Percentiles rank a stretch among this genome's conserved stretches.
Conservation (phyloP, 2,113 vertebrate genomes). For the Psittacula cyanocephala region DNA sequence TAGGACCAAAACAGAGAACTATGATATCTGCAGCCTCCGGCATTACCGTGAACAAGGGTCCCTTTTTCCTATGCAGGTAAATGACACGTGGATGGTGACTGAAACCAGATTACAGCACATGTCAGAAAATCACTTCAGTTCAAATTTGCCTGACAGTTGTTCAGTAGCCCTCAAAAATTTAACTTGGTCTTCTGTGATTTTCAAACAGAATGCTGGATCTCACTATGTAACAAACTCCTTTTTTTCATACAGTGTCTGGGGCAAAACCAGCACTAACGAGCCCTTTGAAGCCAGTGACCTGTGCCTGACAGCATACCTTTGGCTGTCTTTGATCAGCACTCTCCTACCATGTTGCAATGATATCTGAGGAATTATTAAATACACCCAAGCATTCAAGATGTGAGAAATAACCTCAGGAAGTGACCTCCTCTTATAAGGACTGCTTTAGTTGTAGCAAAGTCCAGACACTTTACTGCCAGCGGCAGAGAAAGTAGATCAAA, state of each 20-base stretch:
- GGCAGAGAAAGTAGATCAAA: neutral
- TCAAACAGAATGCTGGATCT: neutral
- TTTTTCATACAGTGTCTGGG: neutral
- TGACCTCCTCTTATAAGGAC: neutral
- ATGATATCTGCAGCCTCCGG: neutral
- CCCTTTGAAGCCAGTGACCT: neutral
- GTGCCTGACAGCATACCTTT: fast-evolving
- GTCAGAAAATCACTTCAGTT: neutral
- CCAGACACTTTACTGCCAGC: neutral
- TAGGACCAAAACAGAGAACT: neutral
- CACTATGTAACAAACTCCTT: neutral
- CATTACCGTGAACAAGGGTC: neutral
- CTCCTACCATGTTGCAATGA: neutral
- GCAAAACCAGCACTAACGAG: neutral
- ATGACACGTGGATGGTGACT: fast-evolving
- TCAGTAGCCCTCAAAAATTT: neutral
- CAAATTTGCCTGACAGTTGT: neutral
- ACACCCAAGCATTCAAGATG: neutral
- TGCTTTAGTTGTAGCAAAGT: neutral
- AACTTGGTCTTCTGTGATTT: neutral
- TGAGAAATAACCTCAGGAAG: neutral
- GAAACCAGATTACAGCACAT: neutral
- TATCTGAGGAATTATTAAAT: neutral
- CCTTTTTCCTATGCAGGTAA: neutral
- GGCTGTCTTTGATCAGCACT: neutral